A percentile compares a stretch with the other conserved stretches of the same genome.
Conservation (phyloP, 2,113 vertebrate genomes). For the Triplophysa dalaica region DNA sequence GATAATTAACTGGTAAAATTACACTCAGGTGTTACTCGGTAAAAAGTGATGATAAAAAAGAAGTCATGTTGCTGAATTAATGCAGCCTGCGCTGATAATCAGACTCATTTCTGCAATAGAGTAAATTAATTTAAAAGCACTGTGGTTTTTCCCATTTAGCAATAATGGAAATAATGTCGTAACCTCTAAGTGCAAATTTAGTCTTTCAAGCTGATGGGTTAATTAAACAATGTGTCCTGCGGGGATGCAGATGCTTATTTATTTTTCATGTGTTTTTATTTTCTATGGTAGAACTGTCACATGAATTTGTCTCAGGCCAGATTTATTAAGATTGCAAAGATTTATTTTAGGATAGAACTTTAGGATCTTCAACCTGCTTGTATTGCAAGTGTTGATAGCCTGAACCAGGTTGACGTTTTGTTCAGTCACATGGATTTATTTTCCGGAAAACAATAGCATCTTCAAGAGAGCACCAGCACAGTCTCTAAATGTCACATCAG, state of each 20-base stretch:
- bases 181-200: slow-evolving; percentile 51
- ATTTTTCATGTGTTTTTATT: background rate
- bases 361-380: no score
- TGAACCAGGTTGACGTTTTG: no score
- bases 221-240: background rate
- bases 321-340: no score
- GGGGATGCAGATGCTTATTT: no score
- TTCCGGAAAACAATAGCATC: background rate
- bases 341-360: no score
- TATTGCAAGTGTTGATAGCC: no score
- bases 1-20: slow-evolving; percentile 66
- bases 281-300: background rate
- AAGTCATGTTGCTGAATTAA: slow-evolving; percentile 58
- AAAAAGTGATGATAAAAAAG: slow-evolving; percentile 55
- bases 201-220: slow-evolving; percentile 37
- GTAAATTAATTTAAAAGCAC: slow-evolving; percentile 63
- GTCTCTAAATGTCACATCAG: background rate
- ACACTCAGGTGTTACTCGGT: slow-evolving; percentile 69
- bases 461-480: no score
- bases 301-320: no score
- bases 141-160: slow-evolving; percentile 55
- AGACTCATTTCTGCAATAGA: slow-evolving; percentile 65
- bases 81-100: slow-evolving; percentile 66
- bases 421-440: no score
- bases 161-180: slow-evolving; percentile 45